Percentiles rank a stretch among this genome's conserved stretches.
These are phyloP conservation scores for Microtus montanus DNA, from an alignment of 2,113 vertebrate genomes.

Conservation along the genomic window DNA sequence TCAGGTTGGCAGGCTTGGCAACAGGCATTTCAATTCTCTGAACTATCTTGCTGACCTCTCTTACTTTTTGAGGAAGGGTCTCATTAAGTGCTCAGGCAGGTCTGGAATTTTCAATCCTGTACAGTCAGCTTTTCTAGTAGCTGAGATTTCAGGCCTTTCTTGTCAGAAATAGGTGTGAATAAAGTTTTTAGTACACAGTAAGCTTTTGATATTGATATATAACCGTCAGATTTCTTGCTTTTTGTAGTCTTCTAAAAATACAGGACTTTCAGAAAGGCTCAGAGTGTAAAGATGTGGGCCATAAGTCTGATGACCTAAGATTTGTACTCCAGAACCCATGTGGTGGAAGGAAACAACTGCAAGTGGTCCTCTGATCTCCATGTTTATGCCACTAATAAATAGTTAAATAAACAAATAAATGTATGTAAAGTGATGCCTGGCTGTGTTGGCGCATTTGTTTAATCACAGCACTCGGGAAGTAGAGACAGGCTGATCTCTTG, in stretches of 20 bases:
- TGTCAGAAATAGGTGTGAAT: neutral
- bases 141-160: neutral
- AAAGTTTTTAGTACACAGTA: neutral
- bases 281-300: neutral
- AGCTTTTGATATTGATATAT: neutral
- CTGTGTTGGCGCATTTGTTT: neutral
- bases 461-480: neutral
- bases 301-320: neutral
- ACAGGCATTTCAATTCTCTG: neutral
- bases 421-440: neutral
- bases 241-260: neutral
- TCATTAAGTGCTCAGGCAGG: neutral
- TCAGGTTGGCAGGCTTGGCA: neutral
- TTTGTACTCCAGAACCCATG: neutral
- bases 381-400: too few species aligned
- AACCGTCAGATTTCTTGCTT: constrained; percentile 35
- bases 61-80: neutral
- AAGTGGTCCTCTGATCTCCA: neutral
- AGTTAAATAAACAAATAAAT: neutral
- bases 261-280: neutral
- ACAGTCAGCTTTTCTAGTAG: neutral
- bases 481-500: neutral
- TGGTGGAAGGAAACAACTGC: neutral
- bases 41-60: neutral
- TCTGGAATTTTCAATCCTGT: neutral